Base-by-base conservation (phyloP, 2,888 invertebrate genomes). In the Morpho achilles region DNA sequence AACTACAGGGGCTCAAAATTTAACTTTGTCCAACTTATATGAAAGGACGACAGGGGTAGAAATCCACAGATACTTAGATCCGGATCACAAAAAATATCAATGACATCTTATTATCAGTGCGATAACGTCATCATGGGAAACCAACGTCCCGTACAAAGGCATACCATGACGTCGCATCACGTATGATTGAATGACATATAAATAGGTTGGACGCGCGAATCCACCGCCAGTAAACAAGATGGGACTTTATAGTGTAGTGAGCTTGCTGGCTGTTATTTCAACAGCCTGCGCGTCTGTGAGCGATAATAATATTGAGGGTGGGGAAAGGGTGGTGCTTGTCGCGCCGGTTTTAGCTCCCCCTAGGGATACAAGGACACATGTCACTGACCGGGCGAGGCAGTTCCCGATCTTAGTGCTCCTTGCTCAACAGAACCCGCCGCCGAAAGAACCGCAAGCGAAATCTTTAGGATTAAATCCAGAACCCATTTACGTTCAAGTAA, bases 311-410 rank as follows among this genome's bases (percentile, higher is more conserved):
- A 67, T 88, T 45, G 88, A 84, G 40, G 75, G 75, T 1, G 82
- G 77, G 4, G 85, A 87, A 16, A 69, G 84, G 54, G 77, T 85
- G 44, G 79, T 89, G 16, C 74, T 82, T 3, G 87, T 87, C 5
- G 82, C 88, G 6, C 89, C 89, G 0, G 89, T 89, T 7, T 66
- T 89, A 2, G 89, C 89, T 1, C 89, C 89, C 5, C 88, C 88
- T 0, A 74, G 81, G 69, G 86, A 82, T 61, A 80, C 86, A 0
- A 77, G 77, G 64, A 72, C 75, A 2, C 84, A 82, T 48, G 80
- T 70, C 49, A 81, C 79, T 10, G 86, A 84, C 57, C 74, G 88
- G 22, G 74, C 89, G 32, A 71, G 87, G 40, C 90, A 88, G 75
- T 89, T 87, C 66, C 89, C 89, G 1, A 84, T 90, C 39, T 71